These are phyloP conservation scores for Empis stercorea DNA, from an alignment of 2,888 invertebrate genomes.

Conservation along the genomic window DNA sequence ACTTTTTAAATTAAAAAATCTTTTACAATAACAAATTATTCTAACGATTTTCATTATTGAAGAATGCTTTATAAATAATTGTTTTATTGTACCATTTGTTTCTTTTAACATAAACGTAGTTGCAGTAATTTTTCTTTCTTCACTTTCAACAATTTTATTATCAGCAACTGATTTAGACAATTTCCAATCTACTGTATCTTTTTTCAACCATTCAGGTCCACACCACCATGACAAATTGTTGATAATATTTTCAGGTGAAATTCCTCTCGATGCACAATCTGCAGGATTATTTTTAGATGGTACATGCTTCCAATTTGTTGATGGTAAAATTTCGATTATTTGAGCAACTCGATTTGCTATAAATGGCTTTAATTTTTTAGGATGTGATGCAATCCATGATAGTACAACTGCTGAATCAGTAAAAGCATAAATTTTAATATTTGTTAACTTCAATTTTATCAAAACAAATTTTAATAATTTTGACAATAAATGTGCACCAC, in stretches of 20 bases:
- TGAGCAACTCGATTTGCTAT: not conserved
- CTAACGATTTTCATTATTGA: not conserved
- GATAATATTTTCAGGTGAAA: not conserved
- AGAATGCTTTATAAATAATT: not conserved
- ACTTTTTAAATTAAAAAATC: not conserved
- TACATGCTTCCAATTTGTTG: not conserved
- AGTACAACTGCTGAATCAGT: too few species aligned
- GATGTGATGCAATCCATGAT: too few species aligned
- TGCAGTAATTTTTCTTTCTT: not conserved
- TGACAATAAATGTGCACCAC: not conserved
- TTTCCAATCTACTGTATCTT: not conserved
- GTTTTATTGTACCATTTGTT: not conserved
- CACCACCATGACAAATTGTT: not conserved
- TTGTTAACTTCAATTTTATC: too few species aligned
- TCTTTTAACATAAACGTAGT: not conserved
- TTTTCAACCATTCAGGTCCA: not conserved
- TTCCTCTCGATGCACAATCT: not conserved
- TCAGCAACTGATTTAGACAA: not conserved
- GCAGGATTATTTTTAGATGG: not conserved
- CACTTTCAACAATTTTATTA: not conserved
- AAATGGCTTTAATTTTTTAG: not conserved
- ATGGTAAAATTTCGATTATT: not conserved
- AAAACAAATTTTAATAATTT: not conserved
- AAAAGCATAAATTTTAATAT: too few species aligned
- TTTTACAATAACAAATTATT: not conserved